These are phyloP conservation scores for Agrochola lota DNA, from an alignment of 2,888 invertebrate genomes.

Conservation along the genomic window DNA sequence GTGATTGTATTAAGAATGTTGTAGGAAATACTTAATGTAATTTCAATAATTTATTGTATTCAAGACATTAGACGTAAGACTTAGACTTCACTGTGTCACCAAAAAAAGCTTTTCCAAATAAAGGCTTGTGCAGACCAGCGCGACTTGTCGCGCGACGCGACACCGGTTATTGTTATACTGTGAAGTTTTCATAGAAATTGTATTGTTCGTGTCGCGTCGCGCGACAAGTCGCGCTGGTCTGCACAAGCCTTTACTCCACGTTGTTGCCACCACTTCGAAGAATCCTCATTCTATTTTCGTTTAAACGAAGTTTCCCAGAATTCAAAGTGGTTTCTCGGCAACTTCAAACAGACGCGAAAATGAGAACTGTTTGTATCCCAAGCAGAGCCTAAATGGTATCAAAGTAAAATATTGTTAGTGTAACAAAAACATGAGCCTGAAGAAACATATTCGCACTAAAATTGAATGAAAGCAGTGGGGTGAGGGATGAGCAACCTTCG, in stretches of 20 bases:
- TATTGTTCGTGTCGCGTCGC: too few species aligned
- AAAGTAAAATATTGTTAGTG: conserved; percentile 46
- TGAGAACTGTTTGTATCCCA: not conserved
- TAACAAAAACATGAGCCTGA: conserved; percentile 40
- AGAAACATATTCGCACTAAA: conserved; percentile 55
- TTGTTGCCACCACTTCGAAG: not conserved
- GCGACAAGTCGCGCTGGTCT: too few species aligned
- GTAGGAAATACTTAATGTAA: not conserved
- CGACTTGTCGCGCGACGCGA: too few species aligned
- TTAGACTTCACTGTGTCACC: not conserved
- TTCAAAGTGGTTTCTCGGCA: conserved; percentile 10
- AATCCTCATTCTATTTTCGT: conserved; percentile 1
- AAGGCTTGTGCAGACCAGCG: too few species aligned
- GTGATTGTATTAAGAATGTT: not conserved
- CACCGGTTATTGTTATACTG: too few species aligned
- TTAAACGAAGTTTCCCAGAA: not conserved
- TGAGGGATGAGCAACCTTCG: conserved; percentile 39
- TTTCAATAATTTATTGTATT: not conserved
- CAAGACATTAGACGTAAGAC: not conserved
- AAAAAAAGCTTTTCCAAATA: not conserved
- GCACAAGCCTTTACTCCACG: too few species aligned
- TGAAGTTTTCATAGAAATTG: too few species aligned
- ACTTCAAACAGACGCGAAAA: conserved; percentile 30
- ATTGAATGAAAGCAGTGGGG: conserved; percentile 53
- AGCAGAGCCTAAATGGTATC: conserved; percentile 27